A percentile compares a stretch with the other conserved stretches of the same genome.
Conservation (phyloP, 1,140 invertebrate genomes). For the Aleiodes sp. region DNA sequence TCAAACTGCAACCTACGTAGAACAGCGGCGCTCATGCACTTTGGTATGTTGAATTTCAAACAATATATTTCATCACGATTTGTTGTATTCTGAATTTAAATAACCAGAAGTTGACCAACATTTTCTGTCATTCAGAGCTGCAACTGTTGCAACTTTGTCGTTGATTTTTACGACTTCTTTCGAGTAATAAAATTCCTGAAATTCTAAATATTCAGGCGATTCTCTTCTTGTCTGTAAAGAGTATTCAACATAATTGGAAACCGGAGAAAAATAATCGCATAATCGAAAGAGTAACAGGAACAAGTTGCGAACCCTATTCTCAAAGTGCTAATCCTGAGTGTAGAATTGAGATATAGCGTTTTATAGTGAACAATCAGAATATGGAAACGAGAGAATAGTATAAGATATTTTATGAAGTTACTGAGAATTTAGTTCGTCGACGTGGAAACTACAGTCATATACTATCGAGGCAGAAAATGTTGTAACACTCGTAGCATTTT, state of each 20-base stretch:
- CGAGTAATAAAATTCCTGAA: too few relatives aligned
- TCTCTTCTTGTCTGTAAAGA: too few relatives aligned
- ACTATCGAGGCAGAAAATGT: constrained; percentile 39
- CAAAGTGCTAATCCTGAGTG: constrained; percentile 20
- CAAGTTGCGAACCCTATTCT: constrained; percentile 17
- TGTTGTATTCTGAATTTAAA: too few relatives aligned
- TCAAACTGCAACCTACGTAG: constrained; percentile 63
- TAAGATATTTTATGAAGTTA: constrained; percentile 59
- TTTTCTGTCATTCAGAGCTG: too few relatives aligned
- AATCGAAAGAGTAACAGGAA: too few relatives aligned
- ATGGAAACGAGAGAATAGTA: constrained; percentile 34
- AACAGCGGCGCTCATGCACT: constrained; percentile 11
- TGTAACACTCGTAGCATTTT: constrained; percentile 28
- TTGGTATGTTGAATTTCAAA: neutral
- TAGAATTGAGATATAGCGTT: constrained; percentile 59
- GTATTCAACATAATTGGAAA: too few relatives aligned
- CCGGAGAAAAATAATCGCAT: too few relatives aligned
- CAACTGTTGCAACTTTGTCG: too few relatives aligned
- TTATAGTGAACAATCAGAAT: constrained; percentile 60
- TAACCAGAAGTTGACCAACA: too few relatives aligned
- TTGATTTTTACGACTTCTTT: too few relatives aligned
- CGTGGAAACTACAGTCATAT: constrained; percentile 48
- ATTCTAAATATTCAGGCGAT: too few relatives aligned
- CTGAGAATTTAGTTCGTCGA: constrained; percentile 45
- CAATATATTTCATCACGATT: too few relatives aligned